Evolutionary conservation across 2,113 vertebrate genomes (phyloP), one percentile per base, ranked within the genome.

Genomic region (Nanorana parkeri): DNA sequence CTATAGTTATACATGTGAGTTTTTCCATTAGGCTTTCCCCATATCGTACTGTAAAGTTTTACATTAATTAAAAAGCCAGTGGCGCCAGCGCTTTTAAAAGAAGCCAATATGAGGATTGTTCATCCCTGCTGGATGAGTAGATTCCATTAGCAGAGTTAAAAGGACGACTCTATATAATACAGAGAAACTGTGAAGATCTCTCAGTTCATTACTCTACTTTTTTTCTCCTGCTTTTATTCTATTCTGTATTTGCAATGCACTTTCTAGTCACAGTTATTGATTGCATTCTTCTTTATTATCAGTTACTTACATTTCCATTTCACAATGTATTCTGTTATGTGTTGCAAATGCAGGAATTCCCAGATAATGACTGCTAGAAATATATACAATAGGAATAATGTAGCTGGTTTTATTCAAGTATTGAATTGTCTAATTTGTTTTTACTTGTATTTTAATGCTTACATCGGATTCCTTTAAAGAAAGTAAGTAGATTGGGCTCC

Each of bases 391-490:
- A 32, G 29, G 29, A 29, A 23, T 58, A 19, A 29, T 60, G 20
- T 3, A 32, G 3, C 58, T 32, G 5, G 36, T 74, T 29, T 15
- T 3, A n/a, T 60, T 19, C 56, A 73, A 32, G 26, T 54, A 55
- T 0, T 4, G 19, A 26, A 72, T 55, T n/a, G 20, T 17, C 64
- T 78, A 78, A 78, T 54, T 0, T 54, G 8, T 55, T 81, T 3
- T 65, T 75, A 36, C 61, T n/a, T 81, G 15, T 82, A 58, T 82
- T 82, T 82, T 75, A 55, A 55, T 82, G 61, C 80, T 74, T 64
- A 58, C 47, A 17, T 75, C 58, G 61, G 24, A 66, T 66, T 21
- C 61, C 19, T 58, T 61, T 65, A 61, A 56, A 82, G 80, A 82
- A 82, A 75, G 80, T 75, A 82, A 82, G 80, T 82, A 15, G 24